Conservation (phyloP, 1,140 invertebrate genomes). For the Apis florea region DNA sequence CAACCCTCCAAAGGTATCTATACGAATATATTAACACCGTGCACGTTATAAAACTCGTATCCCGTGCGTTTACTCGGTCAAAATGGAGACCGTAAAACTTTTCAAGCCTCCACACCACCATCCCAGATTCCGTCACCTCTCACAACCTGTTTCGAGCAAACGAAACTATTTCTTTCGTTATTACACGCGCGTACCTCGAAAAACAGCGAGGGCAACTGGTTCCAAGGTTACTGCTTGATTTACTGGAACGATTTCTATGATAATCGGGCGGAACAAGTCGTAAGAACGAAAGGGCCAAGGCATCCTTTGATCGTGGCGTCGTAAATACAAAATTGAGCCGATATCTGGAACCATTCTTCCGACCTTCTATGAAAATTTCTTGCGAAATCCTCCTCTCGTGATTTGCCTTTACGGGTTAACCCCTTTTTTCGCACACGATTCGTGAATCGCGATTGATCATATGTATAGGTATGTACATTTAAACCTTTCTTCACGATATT, state of each 20-base stretch:
- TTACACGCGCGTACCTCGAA: conserved; percentile 18
- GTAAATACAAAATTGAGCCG: conserved; percentile 1
- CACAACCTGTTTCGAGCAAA: background rate
- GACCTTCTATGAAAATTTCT: background rate
- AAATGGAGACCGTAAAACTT: too few species aligned
- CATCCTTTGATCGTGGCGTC: background rate
- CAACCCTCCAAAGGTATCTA: too few species aligned
- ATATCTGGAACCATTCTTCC: background rate
- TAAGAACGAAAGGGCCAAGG: background rate
- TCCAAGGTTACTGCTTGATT: conserved; percentile 19
- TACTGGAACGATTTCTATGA: conserved; percentile 21
- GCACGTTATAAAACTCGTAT: too few species aligned
- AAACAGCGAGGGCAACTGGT: conserved; percentile 14
- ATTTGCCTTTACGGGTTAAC: conserved; percentile 3
- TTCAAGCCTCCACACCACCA: too few species aligned
- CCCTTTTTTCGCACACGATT: too few species aligned
- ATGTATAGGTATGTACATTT: too few species aligned
- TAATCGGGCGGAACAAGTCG: conserved; percentile 8
- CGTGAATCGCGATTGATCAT: too few species aligned
- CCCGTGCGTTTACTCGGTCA: too few species aligned
- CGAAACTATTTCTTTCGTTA: conserved; percentile 8
- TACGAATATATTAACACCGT: too few species aligned
- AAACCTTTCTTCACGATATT: too few species aligned
- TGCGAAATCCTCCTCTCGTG: background rate
- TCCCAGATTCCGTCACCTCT: background rate